Conservation (phyloP, 2,113 vertebrate species). For the Clarias macrocephalus region DNA sequence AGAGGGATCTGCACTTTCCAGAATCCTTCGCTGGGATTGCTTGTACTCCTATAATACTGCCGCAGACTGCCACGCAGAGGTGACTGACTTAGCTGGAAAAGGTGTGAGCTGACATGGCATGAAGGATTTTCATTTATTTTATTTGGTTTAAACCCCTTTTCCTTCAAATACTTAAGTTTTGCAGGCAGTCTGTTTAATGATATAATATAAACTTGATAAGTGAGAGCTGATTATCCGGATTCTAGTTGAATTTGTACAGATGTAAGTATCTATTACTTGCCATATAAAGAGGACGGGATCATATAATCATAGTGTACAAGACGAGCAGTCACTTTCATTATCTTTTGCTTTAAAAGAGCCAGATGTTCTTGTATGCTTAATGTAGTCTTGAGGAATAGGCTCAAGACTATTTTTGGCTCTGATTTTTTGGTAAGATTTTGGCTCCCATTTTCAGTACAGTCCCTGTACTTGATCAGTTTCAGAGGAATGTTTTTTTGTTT, state of each 20-base stretch:
- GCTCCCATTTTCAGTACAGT: too few species aligned
- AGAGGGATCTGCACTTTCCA: conserved; percentile 94
- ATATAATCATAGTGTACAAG: too few species aligned
- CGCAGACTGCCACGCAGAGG: conserved; percentile 75
- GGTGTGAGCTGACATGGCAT: conserved; percentile 50
- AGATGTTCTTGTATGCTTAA: too few species aligned
- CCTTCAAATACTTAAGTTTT: not conserved
- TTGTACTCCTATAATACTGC: conserved; percentile 83
- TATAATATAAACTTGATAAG: not conserved
- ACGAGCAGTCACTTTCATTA: too few species aligned
- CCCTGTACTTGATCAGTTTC: too few species aligned
- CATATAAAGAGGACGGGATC: too few species aligned
- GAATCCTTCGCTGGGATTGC: conserved; percentile 92
- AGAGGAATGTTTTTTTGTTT: too few species aligned
- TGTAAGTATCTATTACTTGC: not conserved
- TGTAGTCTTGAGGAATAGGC: too few species aligned
- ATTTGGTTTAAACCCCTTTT: not conserved
- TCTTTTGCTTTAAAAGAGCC: too few species aligned
- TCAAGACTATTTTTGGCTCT: too few species aligned
- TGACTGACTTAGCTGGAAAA: conserved; percentile 64
- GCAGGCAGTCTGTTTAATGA: not conserved
- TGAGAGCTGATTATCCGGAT: not conserved
- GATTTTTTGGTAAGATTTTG: too few species aligned
- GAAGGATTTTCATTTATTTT: not conserved
- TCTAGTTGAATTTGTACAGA: not conserved